phyloP scores from a whole-genome alignment of 2,797 vertebrate species.

The Phylloscopus collybita region DNA sequence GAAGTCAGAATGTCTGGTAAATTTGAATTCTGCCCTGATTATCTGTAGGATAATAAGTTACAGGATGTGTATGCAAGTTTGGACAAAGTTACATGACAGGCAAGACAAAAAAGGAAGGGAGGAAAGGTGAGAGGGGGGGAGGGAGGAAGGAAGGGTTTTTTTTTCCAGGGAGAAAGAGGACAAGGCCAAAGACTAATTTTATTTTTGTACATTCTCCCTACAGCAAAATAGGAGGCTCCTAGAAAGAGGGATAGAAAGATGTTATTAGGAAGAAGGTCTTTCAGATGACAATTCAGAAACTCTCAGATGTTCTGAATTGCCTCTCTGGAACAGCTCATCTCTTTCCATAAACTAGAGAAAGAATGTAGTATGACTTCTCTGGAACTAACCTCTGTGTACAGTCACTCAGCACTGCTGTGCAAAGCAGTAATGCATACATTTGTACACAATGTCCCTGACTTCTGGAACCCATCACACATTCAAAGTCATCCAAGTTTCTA shows the following conservation, averaged over 20 bases:
- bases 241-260: not conserved
- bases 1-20: not conserved
- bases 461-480: not conserved
- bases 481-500: not conserved
- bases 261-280: not conserved
- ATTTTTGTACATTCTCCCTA: not conserved
- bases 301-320: not conserved
- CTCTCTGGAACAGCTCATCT: not conserved
- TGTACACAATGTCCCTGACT: not conserved
- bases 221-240: not conserved
- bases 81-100: not conserved
- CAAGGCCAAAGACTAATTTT: not conserved
- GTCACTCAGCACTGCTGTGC: not conserved
- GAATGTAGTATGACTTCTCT: not conserved
- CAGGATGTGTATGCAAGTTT: not conserved
- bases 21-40: not conserved
- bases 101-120: not conserved
- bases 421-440: not conserved
- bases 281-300: not conserved
- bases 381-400: not conserved
- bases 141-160: rapidly evolving
- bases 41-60: not conserved
- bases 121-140: not conserved
- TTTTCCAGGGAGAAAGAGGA: not conserved
- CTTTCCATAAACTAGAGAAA: not conserved